Base-by-base conservation (phyloP, 2,888 invertebrate genomes). In the Crossocerus cetratus region DNA sequence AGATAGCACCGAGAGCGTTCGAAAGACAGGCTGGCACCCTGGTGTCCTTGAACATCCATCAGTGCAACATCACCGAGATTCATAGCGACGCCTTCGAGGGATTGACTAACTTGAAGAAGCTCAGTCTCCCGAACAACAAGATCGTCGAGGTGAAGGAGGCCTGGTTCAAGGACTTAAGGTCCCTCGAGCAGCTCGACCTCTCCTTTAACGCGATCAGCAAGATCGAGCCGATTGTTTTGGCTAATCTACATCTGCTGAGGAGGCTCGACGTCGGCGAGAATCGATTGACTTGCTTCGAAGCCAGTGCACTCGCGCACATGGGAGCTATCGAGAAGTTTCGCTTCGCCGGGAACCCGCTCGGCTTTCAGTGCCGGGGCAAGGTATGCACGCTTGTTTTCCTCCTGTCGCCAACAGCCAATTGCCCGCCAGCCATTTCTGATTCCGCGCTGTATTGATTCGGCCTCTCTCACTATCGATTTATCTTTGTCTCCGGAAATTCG, bases 131-230 rank as follows among this genome's bases (percentile, higher is more conserved):
- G 3, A 82, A 81, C 65, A 87, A 88, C 73, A 83, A 86, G 53
- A 77, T 88, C 53, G 67, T 73, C 2, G 23, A 3, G 3, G 77
- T 86, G 53, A 74, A 58, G 2, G 62, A 73, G 4, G 66, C 67
- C 16, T 88, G 87, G 87, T 87, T 88, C 80, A 49, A 3, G 42
- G 60, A 74, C 62, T 49, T 84, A 49, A 20, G 43, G 13, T 79
- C 77, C 8, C 76, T 88, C 54, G 81, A 86, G 43, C 84, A 87
- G 59, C 72, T 88, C 57, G 88, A 88, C 68, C 43, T 88, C 14
- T 86, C 87, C 20, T 87, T 83, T 76, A 88, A 88, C 65, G 53
- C 16, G 43, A 86, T 88, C 22, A 18, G 56, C 20, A 60, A 14
- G 11, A 80, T 87, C 54, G 82, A 81, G 23, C 20, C 82, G 0